Conservation (phyloP, 2,113 vertebrate genomes). For the rabbit (Oryctolagus cuniculus) region mOryCun1.1 NC_091435.1:134192001-134192500, state of each 20-base stretch:
- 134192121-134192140: constrained; percentile 29
- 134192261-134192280: neutral
- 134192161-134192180: neutral
- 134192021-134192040: neutral
- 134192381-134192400: constrained; percentile 48
- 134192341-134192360: constrained; percentile 59
- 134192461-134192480: constrained; percentile 47
- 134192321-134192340: neutral
- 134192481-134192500: neutral
- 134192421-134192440: constrained; percentile 49
- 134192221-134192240: neutral
- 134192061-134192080: neutral
- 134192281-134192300: neutral
- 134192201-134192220: neutral
- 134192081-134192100: neutral
- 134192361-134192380: constrained; percentile 19
- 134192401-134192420: constrained; percentile 39
- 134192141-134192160: constrained; percentile 12
- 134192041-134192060: rapidly evolving
- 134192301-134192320: constrained; percentile 22
- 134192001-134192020: neutral
- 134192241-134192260: neutral
- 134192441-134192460: neutral
- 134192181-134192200: neutral
- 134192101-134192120: neutral